Percentiles rank a stretch among this genome's conserved stretches.
These are phyloP conservation scores for Sinocyclocheilus grahami DNA, from an alignment of 2,113 vertebrate species.

Conservation along the genomic window DNA sequence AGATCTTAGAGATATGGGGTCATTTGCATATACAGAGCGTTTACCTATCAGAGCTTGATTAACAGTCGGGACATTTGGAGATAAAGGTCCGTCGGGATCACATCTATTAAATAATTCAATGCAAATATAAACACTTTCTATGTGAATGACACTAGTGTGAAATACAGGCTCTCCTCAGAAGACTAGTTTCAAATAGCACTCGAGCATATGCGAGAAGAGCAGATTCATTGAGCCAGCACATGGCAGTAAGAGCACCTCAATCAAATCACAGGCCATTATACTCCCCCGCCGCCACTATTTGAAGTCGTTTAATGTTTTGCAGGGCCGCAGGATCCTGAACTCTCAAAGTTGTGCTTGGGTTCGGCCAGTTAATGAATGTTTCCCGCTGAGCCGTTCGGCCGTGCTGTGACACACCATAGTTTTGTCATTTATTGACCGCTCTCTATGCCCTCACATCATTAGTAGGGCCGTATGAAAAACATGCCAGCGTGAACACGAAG, in stretches of 20 bases:
- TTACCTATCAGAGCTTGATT: slow-evolving; percentile 39
- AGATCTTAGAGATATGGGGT: slow-evolving; percentile 23
- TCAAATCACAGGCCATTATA: slow-evolving; percentile 27
- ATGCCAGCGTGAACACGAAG: slow-evolving; percentile 27
- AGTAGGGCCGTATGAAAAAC: slow-evolving; percentile 49
- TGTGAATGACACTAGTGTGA: neutral
- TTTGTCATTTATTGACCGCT: slow-evolving; percentile 58
- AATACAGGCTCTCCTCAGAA: neutral
- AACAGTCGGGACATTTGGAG: slow-evolving; percentile 38
- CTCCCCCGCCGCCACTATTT: neutral
- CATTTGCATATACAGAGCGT: slow-evolving; percentile 1
- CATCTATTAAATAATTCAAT: neutral
- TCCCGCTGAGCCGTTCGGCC: slow-evolving; percentile 30
- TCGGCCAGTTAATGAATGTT: slow-evolving; percentile 42
- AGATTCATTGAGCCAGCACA: slow-evolving; percentile 1
- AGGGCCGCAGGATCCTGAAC: slow-evolving; percentile 28
- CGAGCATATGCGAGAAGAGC: neutral
- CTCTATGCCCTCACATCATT: slow-evolving; percentile 46
- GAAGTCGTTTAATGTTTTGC: slow-evolving; percentile 37
- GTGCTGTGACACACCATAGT: slow-evolving; percentile 48
- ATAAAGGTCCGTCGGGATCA: slow-evolving; percentile 2
- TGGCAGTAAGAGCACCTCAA: slow-evolving; percentile 16
- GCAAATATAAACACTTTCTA: slow-evolving; percentile 5
- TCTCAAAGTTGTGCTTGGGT: slow-evolving; percentile 26
- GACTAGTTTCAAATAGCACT: neutral